Base-by-base conservation (phyloP, 2,113 vertebrate genomes). In the Urocitellus parryii region DNA sequence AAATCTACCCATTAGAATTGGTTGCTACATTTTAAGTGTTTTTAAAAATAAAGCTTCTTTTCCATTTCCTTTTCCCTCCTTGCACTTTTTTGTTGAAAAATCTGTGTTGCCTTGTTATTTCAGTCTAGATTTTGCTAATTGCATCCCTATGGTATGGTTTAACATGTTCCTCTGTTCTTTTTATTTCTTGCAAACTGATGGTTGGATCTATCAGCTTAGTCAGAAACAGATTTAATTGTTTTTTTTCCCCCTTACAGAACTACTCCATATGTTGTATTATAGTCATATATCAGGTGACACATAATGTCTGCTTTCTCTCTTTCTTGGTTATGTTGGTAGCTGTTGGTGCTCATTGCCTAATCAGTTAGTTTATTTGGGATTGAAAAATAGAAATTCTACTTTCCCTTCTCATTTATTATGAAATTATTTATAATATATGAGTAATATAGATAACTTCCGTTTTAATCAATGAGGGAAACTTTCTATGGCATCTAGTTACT, bases 131-230 rank as follows among this genome's bases (percentile, higher is more conserved):
- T 91, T 97, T 96, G 53, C 51, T 90, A 87, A 80, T 84, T 96
- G 32, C 32, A 90, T 90, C 56, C 37, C 68, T 4, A 27, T 86
- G 61, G 82, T 93, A 63, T 91, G 76, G 89, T 88, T 79, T 87
- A 91, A 76, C 56, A 39, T 85, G 53, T 79, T 97, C 78, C 61
- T 92, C 77, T 96, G 14, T 96, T 96, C 78, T 94, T 96, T 70
- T 34, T 94, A 61, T 96, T 94, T 91, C 20, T 45, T 84, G 51
- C 22, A 93, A 67, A 83, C 34, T 96, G 56, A 79, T 63, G 77
- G 13, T 63, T 95, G 29, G 9, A 51, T 72, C n/a, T 93, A 25
- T 84, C 76, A 67, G 18, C 27, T 90, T 96, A 95, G 88, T 89
- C 76, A 90, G 68, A 96, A 53, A 93, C 29, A 91, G 25, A 22